Evolutionary conservation across 2,888 invertebrate species (phyloP), one percentile per base, ranked within the genome.

Genomic region (Stenotaenia linearis): DNA sequence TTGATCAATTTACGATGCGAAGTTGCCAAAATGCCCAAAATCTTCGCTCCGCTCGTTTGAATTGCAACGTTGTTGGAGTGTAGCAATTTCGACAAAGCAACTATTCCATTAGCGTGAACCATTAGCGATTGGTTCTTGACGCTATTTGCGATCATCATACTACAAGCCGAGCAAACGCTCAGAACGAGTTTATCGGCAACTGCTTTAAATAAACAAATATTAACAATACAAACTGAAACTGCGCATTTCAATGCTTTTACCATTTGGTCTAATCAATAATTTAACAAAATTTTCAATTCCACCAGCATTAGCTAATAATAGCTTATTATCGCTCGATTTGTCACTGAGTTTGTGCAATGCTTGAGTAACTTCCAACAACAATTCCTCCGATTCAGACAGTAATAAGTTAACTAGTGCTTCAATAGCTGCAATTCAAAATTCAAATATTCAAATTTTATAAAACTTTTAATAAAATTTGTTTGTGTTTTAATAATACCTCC

Each of bases 1-100:
- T 50, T 75, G 1, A 80, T 61, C 78, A 79, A 35, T 21, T 78
- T 78, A 3, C 50, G 78, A 78, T 78, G 78, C 25, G 78, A 7
- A 45, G 78, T 28, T 6, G 78, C 78, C n/a, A 78, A 32, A 15
- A 78, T 50, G 10, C 78, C 78, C 23, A 78, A 21, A 50, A 78
- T 78, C 15, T 78, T 78, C 1, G 78, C 78, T 78, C 45, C 50
- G 5, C 40, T 23, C 4, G 50, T 78, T 50, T 78, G 78, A 18
- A 78, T 23, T 2, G n/a, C 2, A 25, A 78, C 50, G 50, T 50
- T 50, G n/a, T 12, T 23, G 1, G 78, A 78, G 21, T 78, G 78
- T 25, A 78, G 25, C 12, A 78, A 15, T 25, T 78, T 78, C 5
- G 78, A 40, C n/a, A 78, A 32, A 0, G 78, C 78, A 12, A 18